Evolutionary conservation across 1,140 invertebrate genomes (phyloP), one percentile per base, ranked within the genome.

Genomic region (Aethina tumida): DNA sequence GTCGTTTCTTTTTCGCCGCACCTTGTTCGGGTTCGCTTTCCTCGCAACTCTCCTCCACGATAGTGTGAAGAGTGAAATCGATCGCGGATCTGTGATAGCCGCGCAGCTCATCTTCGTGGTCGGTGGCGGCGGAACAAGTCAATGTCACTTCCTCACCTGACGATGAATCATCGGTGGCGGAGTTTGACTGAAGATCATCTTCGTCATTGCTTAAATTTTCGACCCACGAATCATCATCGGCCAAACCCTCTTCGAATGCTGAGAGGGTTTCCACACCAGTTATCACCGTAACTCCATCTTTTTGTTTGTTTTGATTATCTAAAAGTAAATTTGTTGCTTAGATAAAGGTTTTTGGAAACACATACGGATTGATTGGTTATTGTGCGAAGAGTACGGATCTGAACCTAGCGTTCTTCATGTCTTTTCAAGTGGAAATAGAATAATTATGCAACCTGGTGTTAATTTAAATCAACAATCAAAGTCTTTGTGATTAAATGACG

Each of bases 31-130:
- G 75, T 62, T 84, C 84, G 58, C 79, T 91, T 59, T 94, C 89
- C 61, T 93, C 89, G 56, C 88, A 92, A 41, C 85, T 90, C 60
- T 94, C 90, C 65, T 95, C 90, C 1, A 91, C 78, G 47, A 95
- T 95, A 0, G 90, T 95, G 49, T 93, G 88, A 31, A 95, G 64
- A 0, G 87, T 91, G 46, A 92, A 90, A 60, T 92, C 87, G 44
- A 90, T 82, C 2, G 79, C 75, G 17, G 82, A 74, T 10, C 81
- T 67, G 53, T 84, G 79, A 51, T 87, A 89, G 2, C 83, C 83
- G 2, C 79, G 64, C 14, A 88, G 67, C 43, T 89, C 85, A 45
- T 88, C 84, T 47, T 87, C 84, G 3, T 82, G 69, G 51, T 84
- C 77, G 6, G 69, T 56, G 6, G 62, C 64, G 5, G 59, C 65